Evolutionary conservation across 2,113 vertebrate genomes (phyloP).

Genomic region (Callionymus lyra): DNA sequence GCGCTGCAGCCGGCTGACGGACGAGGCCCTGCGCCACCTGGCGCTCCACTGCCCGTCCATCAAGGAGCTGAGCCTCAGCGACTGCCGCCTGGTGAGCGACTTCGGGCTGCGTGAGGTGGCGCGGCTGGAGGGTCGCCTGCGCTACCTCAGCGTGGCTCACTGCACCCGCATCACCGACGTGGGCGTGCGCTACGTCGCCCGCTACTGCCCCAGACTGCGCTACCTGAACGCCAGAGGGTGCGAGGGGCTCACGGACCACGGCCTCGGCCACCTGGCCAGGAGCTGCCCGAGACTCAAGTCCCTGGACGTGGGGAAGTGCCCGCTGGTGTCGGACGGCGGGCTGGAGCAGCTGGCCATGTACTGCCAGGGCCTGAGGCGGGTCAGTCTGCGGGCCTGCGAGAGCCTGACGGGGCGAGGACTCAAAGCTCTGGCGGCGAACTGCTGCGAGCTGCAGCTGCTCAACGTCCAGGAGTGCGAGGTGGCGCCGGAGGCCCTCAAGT

Average conservation of each 20-base stretch:
- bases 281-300: conserved; percentile 93
- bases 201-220: conserved; percentile 92
- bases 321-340: conserved; percentile 86
- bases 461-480: conserved; percentile 97
- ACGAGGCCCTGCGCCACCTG: conserved; percentile 92
- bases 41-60: conserved; percentile 85
- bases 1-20: conserved; percentile 86
- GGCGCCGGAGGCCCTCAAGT: conserved; percentile 84
- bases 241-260: conserved; percentile 95
- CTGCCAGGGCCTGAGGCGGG: conserved; percentile 86
- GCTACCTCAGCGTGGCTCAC: conserved; percentile 95
- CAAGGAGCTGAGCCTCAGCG: conserved; percentile 89
- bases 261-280: conserved; percentile 86
- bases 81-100: conserved; percentile 90
- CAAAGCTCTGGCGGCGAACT: conserved; percentile 87
- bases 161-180: conserved; percentile 93
- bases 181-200: conserved; percentile 90
- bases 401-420: conserved; percentile 87
- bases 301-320: conserved; percentile 92
- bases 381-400: conserved; percentile 90
- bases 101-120: conserved; percentile 92
- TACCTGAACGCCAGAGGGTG: conserved; percentile 96
- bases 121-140: conserved; percentile 86
- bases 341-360: conserved; percentile 85
- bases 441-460: conserved; percentile 91